Percentiles rank a stretch among this genome's conserved stretches.
phyloP scores from a whole-genome alignment of 1,140 invertebrate genomes.

The Scaptomyza pallida region DNA sequence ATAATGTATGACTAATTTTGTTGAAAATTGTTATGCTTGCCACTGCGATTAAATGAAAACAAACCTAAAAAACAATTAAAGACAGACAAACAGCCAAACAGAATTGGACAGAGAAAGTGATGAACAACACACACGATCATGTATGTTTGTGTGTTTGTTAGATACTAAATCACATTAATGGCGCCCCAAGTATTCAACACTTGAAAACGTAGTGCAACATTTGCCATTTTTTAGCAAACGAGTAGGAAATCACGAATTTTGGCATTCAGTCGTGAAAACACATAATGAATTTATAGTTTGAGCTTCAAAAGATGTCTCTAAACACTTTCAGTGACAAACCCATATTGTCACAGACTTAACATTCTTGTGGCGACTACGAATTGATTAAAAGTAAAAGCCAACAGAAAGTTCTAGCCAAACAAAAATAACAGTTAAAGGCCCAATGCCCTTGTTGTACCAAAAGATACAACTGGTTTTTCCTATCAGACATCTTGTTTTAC shows the following conservation, averaged over 20 bases:
- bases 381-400: constrained; percentile 18
- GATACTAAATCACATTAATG: constrained; percentile 59
- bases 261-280: not conserved
- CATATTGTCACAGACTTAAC: not conserved
- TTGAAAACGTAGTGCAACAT: constrained; percentile 1
- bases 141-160: constrained; percentile 70
- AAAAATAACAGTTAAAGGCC: constrained; percentile 34
- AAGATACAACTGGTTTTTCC: constrained; percentile 21
- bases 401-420: constrained; percentile 49
- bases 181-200: constrained; percentile 14
- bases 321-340: not conserved
- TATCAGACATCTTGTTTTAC: constrained; percentile 17
- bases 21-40: constrained; percentile 61
- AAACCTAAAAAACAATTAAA: constrained; percentile 58
- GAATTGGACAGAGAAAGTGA: constrained; percentile 75
- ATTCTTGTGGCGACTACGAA: not conserved
- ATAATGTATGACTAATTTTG: constrained; percentile 73
- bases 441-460: not conserved
- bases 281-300: too few species aligned
- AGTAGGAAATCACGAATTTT: constrained; percentile 4
- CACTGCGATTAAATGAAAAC: constrained; percentile 53
- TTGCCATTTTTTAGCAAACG: constrained; percentile 30
- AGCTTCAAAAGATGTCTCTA: too few species aligned
- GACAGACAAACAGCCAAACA: constrained; percentile 45
- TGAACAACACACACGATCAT: constrained; percentile 65